phyloP scores from a whole-genome alignment of 2,888 invertebrate species.

The Dynastes tityus region DNA sequence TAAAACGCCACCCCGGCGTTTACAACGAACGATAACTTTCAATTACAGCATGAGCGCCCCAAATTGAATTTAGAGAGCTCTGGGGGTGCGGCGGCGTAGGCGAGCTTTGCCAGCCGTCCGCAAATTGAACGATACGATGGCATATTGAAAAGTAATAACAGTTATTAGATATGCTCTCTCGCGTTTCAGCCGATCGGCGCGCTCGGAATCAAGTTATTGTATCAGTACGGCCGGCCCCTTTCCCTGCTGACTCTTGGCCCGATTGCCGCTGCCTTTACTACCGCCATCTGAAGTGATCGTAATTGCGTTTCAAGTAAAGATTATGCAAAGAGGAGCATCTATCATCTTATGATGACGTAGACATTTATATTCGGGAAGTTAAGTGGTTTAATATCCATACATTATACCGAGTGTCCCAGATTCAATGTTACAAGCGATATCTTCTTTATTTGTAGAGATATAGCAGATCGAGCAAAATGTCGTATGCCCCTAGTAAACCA shows the following conservation, averaged over 20 bases:
- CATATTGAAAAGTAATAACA: slow-evolving; percentile 23
- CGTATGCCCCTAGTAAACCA: too few relatives aligned
- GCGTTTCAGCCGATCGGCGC: background rate
- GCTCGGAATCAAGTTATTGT: slow-evolving; percentile 14
- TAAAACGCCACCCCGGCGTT: background rate
- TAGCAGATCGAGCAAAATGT: too few relatives aligned
- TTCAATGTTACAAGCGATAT: too few relatives aligned
- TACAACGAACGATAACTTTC: slow-evolving; percentile 22
- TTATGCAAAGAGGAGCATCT: background rate
- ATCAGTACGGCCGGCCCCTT: background rate
- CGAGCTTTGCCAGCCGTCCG: background rate
- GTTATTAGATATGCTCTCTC: slow-evolving; percentile 21
- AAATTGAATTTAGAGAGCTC: slow-evolving; percentile 16
- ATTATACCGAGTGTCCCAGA: too few relatives aligned
- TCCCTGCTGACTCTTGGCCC: too few relatives aligned
- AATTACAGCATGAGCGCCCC: slow-evolving; percentile 11
- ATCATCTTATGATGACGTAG: too few relatives aligned
- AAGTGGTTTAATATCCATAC: too few relatives aligned
- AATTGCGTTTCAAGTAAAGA: slow-evolving; percentile 10
- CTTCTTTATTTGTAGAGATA: too few relatives aligned
- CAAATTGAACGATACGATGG: slow-evolving; percentile 18
- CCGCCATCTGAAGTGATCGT: background rate
- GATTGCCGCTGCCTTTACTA: too few relatives aligned
- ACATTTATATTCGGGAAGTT: too few relatives aligned
- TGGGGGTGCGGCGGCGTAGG: background rate